A percentile compares a stretch with the other conserved stretches of the same genome.
These are phyloP conservation scores for Phainopepla nitens DNA, from an alignment of 2,113 vertebrate species.

Conservation along the genomic window DNA sequence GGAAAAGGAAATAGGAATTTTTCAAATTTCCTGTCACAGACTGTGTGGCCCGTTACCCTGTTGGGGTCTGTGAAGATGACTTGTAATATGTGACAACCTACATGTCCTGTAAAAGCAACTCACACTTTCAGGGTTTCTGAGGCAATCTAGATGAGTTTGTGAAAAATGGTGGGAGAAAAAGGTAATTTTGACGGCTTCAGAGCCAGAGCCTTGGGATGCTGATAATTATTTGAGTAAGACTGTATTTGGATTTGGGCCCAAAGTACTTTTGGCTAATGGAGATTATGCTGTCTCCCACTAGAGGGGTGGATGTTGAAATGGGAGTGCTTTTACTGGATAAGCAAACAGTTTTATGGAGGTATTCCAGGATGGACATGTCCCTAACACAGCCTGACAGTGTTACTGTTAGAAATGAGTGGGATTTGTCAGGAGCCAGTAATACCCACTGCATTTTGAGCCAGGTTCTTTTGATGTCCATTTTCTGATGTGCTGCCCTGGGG, in stretches of 20 bases:
- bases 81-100: not conserved
- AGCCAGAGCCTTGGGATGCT: not conserved
- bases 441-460: not conserved
- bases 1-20: not conserved
- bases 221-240: not conserved
- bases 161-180: not conserved
- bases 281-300: not conserved
- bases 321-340: not conserved
- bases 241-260: not conserved
- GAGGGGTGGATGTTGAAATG: not conserved
- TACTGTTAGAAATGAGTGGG: not conserved
- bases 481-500: conserved; percentile 25
- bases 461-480: conserved; percentile 38
- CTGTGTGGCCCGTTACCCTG: not conserved
- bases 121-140: not conserved
- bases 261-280: not conserved
- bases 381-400: not conserved
- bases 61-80: not conserved
- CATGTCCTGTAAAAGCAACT: not conserved
- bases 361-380: not conserved
- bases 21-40: not conserved
- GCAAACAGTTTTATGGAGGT: not conserved
- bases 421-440: conserved; percentile 19
- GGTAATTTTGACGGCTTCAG: not conserved
- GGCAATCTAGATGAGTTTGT: not conserved